Conservation (phyloP, 2,888 invertebrate genomes). For the Epsilonema sp. region DNA sequence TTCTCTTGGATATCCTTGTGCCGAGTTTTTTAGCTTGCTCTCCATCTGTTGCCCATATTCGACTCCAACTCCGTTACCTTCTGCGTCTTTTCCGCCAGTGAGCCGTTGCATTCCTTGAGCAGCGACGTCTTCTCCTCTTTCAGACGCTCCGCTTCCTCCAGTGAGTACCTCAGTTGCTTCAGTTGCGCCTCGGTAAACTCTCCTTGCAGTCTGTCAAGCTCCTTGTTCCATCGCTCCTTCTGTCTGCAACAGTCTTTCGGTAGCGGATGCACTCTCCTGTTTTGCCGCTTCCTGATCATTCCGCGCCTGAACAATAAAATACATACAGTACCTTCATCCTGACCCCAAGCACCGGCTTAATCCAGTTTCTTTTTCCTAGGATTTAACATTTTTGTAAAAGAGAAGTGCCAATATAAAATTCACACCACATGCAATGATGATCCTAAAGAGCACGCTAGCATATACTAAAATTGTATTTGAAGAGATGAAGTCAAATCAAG, state of each 20-base stretch:
- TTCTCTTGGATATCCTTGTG: conserved; percentile 12
- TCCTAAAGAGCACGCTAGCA: too few relatives aligned
- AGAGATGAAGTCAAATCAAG: too few relatives aligned
- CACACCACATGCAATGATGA: too few relatives aligned
- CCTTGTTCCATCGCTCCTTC: conserved; percentile 28
- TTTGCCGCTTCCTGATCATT: background rate
- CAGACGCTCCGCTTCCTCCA: conserved; percentile 9
- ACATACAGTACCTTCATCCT: too few relatives aligned
- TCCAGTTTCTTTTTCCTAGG: too few relatives aligned
- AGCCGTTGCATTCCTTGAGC: conserved; percentile 14
- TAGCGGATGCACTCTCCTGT: conserved; percentile 5
- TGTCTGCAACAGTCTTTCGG: conserved; percentile 24
- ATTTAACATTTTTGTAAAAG: too few relatives aligned
- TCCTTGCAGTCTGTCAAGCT: conserved; percentile 24
- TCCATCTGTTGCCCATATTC: conserved; percentile 8
- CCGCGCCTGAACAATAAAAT: background rate
- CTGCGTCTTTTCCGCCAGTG: conserved; percentile 3
- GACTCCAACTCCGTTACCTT: background rate
- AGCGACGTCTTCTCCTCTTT: conserved; percentile 16
- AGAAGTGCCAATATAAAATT: too few relatives aligned
- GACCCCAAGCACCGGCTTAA: too few relatives aligned
- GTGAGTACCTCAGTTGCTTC: background rate
- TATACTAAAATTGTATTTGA: too few relatives aligned
- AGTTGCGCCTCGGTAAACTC: conserved; percentile 9
- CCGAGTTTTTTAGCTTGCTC: conserved; percentile 7